These are phyloP conservation scores for Cephonodes hylas DNA, from an alignment of 2,888 invertebrate genomes.

Conservation along the genomic window DNA sequence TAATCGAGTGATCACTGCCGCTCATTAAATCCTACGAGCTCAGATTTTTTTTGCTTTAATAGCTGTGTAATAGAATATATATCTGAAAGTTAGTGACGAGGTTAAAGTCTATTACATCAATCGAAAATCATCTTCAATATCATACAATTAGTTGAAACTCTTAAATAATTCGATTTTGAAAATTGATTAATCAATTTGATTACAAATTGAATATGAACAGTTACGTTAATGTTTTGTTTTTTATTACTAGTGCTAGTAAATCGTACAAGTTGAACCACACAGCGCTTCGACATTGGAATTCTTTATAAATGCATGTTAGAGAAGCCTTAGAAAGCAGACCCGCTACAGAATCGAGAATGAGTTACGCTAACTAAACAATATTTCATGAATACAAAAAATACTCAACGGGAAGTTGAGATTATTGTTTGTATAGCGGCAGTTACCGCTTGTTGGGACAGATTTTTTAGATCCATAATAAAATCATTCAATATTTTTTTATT, in stretches of 20 bases:
- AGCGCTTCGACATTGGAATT: slow-evolving; percentile 21
- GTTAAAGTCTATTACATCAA: no score
- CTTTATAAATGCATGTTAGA: slow-evolving; percentile 33
- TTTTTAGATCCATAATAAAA: no score
- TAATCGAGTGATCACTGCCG: no score
- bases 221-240: neutral
- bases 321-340: slow-evolving; percentile 20
- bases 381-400: neutral
- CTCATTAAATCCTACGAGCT: no score
- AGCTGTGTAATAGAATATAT: no score
- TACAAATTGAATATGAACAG: neutral
- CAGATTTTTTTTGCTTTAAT: no score
- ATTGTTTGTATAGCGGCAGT: no score
- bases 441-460: no score
- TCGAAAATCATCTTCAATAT: neutral
- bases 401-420: no score
- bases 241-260: neutral
- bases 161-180: neutral
- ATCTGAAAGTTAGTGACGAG: no score
- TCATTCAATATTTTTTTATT: no score
- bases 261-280: neutral
- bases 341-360: neutral
- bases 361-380: neutral
- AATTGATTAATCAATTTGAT: neutral
- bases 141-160: neutral